Evolutionary conservation across 2,113 vertebrate genomes (phyloP).

Genomic region (Argyrosomus japonicus): DNA sequence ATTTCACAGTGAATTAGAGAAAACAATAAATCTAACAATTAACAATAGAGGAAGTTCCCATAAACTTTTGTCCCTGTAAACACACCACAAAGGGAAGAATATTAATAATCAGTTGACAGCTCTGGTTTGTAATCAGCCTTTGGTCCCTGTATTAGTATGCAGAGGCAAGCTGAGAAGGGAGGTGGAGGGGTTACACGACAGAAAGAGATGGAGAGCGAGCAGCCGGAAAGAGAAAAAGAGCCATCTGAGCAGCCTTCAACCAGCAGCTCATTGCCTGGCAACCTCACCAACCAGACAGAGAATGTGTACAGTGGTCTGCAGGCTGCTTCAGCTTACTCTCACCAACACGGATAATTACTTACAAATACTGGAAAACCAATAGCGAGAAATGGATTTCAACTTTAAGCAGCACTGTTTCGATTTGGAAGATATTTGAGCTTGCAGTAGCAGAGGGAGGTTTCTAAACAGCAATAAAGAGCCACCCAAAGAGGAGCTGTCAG

Average conservation of each 20-base stretch:
- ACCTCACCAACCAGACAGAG: conserved; percentile 67
- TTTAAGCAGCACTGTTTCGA: background rate
- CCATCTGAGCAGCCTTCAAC: conserved; percentile 54
- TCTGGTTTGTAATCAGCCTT: conserved; percentile 63
- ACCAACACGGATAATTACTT: conserved; percentile 52
- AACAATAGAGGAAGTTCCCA: conserved; percentile 40
- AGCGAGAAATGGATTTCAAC: conserved; percentile 18
- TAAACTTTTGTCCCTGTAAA: conserved; percentile 40
- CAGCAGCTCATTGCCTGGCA: conserved; percentile 78
- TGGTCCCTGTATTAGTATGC: conserved; percentile 79
- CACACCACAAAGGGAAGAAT: conserved; percentile 35
- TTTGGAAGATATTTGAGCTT: background rate
- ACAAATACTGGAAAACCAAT: conserved; percentile 48
- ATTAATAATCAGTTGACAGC: conserved; percentile 68
- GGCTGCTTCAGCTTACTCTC: conserved; percentile 60
- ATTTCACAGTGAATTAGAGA: conserved; percentile 16
- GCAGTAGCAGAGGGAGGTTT: background rate
- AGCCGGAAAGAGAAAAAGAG: conserved; percentile 39
- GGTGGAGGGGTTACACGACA: conserved; percentile 52
- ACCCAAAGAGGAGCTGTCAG: conserved; percentile 12
- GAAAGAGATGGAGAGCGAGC: conserved; percentile 54
- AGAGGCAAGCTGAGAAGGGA: conserved; percentile 56
- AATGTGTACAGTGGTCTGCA: conserved; percentile 75
- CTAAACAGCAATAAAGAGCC: conserved; percentile 8
- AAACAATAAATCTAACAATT: conserved; percentile 24